These are phyloP conservation scores for Drosophila dunni DNA, from an alignment of 1,140 invertebrate genomes.

Conservation along the genomic window DNA sequence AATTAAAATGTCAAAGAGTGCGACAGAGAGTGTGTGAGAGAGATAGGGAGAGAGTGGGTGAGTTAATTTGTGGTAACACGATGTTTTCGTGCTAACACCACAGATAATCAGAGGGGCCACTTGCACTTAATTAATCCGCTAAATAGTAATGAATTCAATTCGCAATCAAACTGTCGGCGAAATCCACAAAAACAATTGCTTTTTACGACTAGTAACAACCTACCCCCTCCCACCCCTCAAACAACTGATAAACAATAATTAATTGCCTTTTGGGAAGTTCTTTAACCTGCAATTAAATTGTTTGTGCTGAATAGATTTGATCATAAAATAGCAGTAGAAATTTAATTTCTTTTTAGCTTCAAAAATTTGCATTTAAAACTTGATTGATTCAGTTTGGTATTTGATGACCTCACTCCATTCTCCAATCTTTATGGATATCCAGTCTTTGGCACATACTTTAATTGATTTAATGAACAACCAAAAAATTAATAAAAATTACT, in stretches of 20 bases:
- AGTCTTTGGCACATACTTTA: not conserved
- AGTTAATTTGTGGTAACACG: not conserved
- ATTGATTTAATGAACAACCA: slow-evolving; percentile 8
- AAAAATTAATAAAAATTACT: slow-evolving; percentile 6
- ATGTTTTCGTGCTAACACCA: slow-evolving; percentile 25
- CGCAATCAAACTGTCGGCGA: slow-evolving; percentile 54
- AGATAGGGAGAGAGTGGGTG: not conserved
- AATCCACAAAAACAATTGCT: slow-evolving; percentile 56
- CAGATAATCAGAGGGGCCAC: slow-evolving; percentile 43
- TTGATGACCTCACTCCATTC: slow-evolving; percentile 1
- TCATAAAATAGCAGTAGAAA: slow-evolving; percentile 3
- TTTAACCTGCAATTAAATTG: not conserved
- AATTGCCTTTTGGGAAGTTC: slow-evolving; percentile 31
- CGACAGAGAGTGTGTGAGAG: slow-evolving; percentile 2
- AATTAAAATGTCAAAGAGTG: slow-evolving; percentile 47
- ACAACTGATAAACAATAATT: slow-evolving; percentile 35
- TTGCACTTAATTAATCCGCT: slow-evolving; percentile 58
- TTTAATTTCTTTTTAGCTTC: not conserved
- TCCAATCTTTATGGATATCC: not conserved
- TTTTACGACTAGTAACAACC: slow-evolving; percentile 32
- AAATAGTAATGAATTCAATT: slow-evolving; percentile 60
- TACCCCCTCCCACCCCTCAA: not conserved
- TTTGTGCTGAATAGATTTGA: slow-evolving; percentile 4
- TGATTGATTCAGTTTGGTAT: not conserved
- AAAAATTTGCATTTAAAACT: slow-evolving; percentile 9